Base-by-base conservation (phyloP, 2,113 vertebrate genomes). In the Hippocampus abdominalis region DNA sequence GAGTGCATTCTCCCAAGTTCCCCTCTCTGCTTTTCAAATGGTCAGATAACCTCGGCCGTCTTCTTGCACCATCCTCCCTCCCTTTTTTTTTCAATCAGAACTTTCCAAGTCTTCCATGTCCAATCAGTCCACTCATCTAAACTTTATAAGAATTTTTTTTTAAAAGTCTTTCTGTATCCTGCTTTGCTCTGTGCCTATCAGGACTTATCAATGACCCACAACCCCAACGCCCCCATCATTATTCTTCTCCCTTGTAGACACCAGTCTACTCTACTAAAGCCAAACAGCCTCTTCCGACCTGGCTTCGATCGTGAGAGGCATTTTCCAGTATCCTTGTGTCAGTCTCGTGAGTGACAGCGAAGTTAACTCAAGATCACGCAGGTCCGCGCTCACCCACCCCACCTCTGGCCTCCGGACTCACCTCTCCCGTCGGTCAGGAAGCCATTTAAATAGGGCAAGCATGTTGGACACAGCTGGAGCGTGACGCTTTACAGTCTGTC, bases 391-490 rank as follows among this genome's bases (percentile, higher is more conserved):
- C 82, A 63, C 29, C 68, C 39, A 36, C 5, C 32, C 32, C 32
- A 59, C 54, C 71, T 69, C 72, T 63, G 9, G 36, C 61, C 61
- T 63, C 39, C 13, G 61, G 21, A 32, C 21, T 64, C 39, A 23
- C 61, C 61, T 64, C 39, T 44, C 21, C 23, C 16, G 7, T 39
- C 70, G 87, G 84, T 86, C 86, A 81, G 13, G 18, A 74, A 84
- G 64, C 66, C 78, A 39, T 74, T 68, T 79, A 65, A 77, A 72
- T 65, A 78, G 70, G 15, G 77, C 49, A 78, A 81, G 74, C 78
- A 81, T 84, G 86, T 82, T 83, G 78, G 82, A 84, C 84, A 81
- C 82, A 84, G 85, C 84, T 83, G 74, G 80, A 81, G 80, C 73
- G 73, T 73, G 79, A 74, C 46, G 72, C 53, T 70, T 81, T 49